Percentiles rank a stretch among this genome's conserved stretches.
Conservation (phyloP, 2,888 invertebrate genomes). For the Pollenia amentaria region DNA sequence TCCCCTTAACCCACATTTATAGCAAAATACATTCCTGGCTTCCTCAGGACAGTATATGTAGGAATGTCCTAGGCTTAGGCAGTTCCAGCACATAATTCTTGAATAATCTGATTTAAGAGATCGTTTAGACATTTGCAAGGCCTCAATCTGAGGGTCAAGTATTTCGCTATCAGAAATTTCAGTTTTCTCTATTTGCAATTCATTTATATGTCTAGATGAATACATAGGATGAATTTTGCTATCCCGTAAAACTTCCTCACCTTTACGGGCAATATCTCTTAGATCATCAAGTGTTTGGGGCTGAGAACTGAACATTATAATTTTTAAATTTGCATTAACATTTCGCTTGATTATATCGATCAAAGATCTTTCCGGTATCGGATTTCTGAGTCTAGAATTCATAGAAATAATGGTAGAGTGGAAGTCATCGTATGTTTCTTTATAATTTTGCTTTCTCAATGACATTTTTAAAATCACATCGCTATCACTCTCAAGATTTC, state of each 20-base stretch:
- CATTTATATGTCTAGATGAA: background rate
- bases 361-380: background rate
- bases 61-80: slow-evolving; percentile 12
- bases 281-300: background rate
- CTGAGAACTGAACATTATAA: background rate
- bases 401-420: slow-evolving; percentile 1
- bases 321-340: slow-evolving; percentile 22
- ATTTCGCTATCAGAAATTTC: background rate
- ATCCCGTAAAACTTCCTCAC: background rate
- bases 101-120: background rate
- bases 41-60: slow-evolving; percentile 16
- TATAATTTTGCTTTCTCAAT: background rate
- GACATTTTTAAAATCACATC: slow-evolving; percentile 4
- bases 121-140: background rate
- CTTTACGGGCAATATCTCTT: background rate
- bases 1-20: slow-evolving; percentile 17
- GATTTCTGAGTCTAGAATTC: slow-evolving; percentile 15
- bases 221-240: background rate
- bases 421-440: slow-evolving; percentile 33
- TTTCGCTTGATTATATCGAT: slow-evolving; percentile 12
- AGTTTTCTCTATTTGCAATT: background rate
- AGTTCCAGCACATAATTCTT: slow-evolving; percentile 1
- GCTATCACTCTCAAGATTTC: slow-evolving; percentile 33
- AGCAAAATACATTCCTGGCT: slow-evolving; percentile 26
- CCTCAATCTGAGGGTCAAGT: slow-evolving; percentile 27